These are phyloP conservation scores for Athene cunicularia DNA, from an alignment of 2,113 vertebrate genomes.

Conservation along the genomic window DNA sequence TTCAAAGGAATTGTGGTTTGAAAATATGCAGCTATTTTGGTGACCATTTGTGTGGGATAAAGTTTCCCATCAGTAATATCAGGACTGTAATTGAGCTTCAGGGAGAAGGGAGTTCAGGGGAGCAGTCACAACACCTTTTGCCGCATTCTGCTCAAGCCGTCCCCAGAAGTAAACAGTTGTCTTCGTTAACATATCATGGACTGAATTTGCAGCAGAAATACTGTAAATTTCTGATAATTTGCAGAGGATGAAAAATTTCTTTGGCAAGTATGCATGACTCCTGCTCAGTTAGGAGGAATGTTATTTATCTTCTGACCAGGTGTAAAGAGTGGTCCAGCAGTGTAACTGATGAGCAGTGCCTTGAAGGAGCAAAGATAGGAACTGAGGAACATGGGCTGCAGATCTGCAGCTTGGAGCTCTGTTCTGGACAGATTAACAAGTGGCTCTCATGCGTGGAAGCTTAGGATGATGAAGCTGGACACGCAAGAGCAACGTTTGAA, in stretches of 20 bases:
- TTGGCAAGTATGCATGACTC: not conserved
- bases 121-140: not conserved
- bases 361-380: not conserved
- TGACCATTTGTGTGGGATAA: slow-evolving; percentile 78
- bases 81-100: slow-evolving; percentile 49
- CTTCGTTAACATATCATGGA: not conserved
- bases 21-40: slow-evolving; percentile 80
- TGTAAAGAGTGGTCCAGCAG: not conserved
- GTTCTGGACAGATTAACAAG: not conserved
- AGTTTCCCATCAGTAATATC: slow-evolving; percentile 72
- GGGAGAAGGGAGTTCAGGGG: slow-evolving; percentile 14
- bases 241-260: not conserved
- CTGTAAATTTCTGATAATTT: not conserved
- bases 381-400: not conserved
- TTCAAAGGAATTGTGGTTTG: slow-evolving; percentile 75
- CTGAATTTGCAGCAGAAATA: not conserved
- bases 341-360: not conserved
- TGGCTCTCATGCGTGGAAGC: not conserved
- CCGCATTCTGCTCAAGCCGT: not conserved
- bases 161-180: not conserved
- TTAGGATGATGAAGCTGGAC: not conserved
- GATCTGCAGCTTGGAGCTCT: not conserved
- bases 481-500: not conserved
- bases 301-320: not conserved
- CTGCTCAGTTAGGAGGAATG: not conserved